Conservation (phyloP, 2,113 vertebrate species). For the Trematocara stigmaticum region DNA sequence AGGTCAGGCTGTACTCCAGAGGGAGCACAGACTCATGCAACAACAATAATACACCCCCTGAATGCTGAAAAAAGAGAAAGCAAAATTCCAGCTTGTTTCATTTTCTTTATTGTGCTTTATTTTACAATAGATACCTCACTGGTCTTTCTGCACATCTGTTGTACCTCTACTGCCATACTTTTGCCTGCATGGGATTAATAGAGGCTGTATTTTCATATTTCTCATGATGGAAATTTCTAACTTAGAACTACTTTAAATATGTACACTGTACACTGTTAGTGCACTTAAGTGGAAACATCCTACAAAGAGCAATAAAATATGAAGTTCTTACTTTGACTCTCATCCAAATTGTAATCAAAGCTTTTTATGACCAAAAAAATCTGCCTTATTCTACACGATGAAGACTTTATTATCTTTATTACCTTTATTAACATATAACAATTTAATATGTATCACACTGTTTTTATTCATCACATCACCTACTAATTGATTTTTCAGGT, state of each 20-base stretch:
- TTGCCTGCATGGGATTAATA: not conserved
- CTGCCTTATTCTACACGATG: not conserved
- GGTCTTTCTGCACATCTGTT: not conserved
- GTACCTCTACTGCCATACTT: not conserved
- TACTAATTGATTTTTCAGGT: conserved; percentile 60
- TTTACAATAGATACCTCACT: not conserved
- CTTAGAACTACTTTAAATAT: not conserved
- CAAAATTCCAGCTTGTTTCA: not conserved
- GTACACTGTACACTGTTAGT: not conserved
- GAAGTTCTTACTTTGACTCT: not conserved
- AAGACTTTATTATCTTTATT: too few relatives aligned
- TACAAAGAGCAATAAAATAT: not conserved
- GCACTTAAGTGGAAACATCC: not conserved
- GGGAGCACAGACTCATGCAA: not conserved
- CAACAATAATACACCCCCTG: not conserved
- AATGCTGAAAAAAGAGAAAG: not conserved
- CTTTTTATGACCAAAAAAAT: not conserved
- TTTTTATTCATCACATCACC: not conserved
- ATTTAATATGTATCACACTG: not conserved
- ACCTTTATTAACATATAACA: not conserved
- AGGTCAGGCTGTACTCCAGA: not conserved
- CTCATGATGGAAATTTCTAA: not conserved
- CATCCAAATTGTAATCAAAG: not conserved
- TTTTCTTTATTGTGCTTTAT: not conserved
- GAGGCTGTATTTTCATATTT: not conserved